phyloP scores from a whole-genome alignment of 2,113 vertebrate species.

The Rostratula benghalensis region DNA sequence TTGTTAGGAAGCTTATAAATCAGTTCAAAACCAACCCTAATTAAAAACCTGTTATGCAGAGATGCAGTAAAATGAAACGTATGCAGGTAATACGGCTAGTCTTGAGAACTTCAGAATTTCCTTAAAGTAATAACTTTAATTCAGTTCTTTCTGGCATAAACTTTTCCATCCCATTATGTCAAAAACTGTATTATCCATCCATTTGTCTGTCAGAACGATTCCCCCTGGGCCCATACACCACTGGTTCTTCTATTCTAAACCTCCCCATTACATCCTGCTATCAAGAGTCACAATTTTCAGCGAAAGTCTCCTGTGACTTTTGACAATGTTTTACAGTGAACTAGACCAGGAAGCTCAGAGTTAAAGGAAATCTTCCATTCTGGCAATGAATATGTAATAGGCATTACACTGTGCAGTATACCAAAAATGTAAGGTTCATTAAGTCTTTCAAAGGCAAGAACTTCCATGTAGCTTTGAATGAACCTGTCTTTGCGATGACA shows the following conservation, averaged over 20 bases:
- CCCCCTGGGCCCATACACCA: constrained; percentile 78
- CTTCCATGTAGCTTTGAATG: constrained; percentile 79
- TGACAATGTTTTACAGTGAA: constrained; percentile 85
- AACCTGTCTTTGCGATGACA: constrained; percentile 78
- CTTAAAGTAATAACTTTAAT: constrained; percentile 83
- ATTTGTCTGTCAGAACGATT: constrained; percentile 85
- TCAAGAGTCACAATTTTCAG: constrained; percentile 84
- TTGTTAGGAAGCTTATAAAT: constrained; percentile 68
- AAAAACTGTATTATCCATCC: constrained; percentile 83
- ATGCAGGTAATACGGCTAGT: constrained; percentile 61
- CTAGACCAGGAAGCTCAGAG: constrained; percentile 81
- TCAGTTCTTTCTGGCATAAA: constrained; percentile 83
- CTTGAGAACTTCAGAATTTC: constrained; percentile 78
- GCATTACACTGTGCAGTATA: constrained; percentile 81
- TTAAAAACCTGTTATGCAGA: constrained; percentile 67
- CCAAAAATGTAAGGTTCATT: constrained; percentile 87
- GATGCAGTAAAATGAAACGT: constrained; percentile 57
- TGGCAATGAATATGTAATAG: constrained; percentile 85
- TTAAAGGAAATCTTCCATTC: constrained; percentile 83
- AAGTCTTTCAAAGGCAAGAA: constrained; percentile 81
- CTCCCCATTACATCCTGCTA: constrained; percentile 78
- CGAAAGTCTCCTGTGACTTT: constrained; percentile 81
- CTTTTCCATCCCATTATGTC: constrained; percentile 86
- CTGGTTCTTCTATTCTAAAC: constrained; percentile 77
- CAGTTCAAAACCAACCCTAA: constrained; percentile 36